A percentile compares a stretch with the other conserved stretches of the same genome.
Evolutionary conservation across 2,113 vertebrate species (phyloP).

Genomic region (Mirounga angustirostris): DNA sequence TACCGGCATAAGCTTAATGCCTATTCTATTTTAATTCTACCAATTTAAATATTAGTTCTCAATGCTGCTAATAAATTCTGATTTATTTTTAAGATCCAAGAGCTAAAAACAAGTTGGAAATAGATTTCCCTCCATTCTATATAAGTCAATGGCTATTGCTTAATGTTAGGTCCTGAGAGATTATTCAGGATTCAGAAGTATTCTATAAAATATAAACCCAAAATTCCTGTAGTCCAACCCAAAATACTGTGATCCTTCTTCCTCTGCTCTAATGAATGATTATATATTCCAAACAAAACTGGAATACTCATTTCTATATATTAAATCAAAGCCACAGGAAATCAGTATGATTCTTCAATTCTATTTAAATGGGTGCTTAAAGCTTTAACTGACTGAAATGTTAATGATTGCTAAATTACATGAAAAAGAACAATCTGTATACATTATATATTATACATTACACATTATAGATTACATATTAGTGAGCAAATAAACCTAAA

Average conservation of each 20-base stretch:
- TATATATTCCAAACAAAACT: neutral
- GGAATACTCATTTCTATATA: neutral
- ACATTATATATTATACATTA: neutral
- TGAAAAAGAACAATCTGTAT: neutral
- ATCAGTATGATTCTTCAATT: neutral
- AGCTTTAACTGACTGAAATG: conserved; percentile 6
- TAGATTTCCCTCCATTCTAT: neutral
- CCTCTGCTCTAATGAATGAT: neutral
- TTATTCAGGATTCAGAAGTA: neutral
- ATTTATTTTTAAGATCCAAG: neutral
- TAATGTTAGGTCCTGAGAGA: neutral
- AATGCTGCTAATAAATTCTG: neutral
- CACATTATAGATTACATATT: neutral
- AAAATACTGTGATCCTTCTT: neutral
- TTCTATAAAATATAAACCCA: neutral
- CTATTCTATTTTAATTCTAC: neutral
- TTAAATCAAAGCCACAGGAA: neutral
- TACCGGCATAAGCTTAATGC: neutral
- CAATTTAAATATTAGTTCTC: conserved; percentile 36
- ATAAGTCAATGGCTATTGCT: neutral
- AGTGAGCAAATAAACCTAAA: neutral
- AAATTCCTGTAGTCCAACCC: neutral
- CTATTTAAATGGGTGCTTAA: neutral
- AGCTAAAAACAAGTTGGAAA: neutral
- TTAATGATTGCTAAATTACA: neutral